Base-by-base conservation (phyloP, 2,888 invertebrate genomes). In the Apocheima hispidaria region DNA sequence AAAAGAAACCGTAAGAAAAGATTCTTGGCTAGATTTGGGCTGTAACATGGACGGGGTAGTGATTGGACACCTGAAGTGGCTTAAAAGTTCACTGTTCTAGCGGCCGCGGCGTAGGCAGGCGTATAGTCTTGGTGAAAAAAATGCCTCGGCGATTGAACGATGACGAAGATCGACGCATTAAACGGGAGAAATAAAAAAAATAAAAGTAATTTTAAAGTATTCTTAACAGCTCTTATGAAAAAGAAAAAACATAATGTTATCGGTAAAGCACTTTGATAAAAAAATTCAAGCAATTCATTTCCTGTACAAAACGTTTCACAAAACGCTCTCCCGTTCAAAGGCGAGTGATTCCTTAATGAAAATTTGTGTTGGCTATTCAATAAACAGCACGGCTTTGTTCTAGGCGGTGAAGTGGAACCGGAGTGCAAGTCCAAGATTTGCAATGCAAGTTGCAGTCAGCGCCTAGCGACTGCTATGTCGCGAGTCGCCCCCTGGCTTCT, bases 291-390 rank as follows among this genome's bases (percentile, higher is more conserved):
- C 70, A 73, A 75, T 72, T 55, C 73, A 66, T 78, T 73, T 67
- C 61, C 66, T 66, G 68, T 70, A 70, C 66, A 66, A 66, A 63
- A 68, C 70, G 60, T 70, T 55, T 77, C 66, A 77, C 73, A 71
- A 75, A 78, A 77, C 66, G 70, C 70, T 73, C 73, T 77, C 74
- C 74, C 69, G 75, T 78, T 79, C 73, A 77, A 78, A 77, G 68
- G 63, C 59, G 73, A 75, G 74, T 81, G 75, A 75, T 78, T 77
- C 74, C 71, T 70, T 82, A 82, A 83, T 84, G 82, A 85, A 83
- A 83, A 83, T 82, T 76, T 78, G 82, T 83, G 78, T 80, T 75
- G 64, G 69, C 63, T 64, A 69, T 70, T 74, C 74, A 78, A 79
- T 80, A 82, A 82, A 74, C 78, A 72, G 71, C 73, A 69, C 63